A percentile compares a stretch with the other conserved stretches of the same genome.
Evolutionary conservation across 2,888 invertebrate species (phyloP).

Genomic region (Kuschelorhynchus macadamiae): DNA sequence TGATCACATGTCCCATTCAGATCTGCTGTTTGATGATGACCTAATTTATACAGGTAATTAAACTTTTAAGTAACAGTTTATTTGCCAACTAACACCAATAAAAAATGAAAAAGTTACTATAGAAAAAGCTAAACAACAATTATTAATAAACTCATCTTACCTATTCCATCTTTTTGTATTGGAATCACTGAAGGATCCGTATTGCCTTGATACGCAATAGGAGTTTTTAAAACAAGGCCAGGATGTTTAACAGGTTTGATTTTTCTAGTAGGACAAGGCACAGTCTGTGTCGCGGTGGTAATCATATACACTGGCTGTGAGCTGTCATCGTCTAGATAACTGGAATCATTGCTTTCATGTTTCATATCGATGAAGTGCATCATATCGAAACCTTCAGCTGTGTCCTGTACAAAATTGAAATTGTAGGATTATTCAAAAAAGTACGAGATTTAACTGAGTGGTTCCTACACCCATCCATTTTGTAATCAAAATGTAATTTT

Average conservation of each 20-base stretch:
- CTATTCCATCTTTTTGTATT: slow-evolving; percentile 90
- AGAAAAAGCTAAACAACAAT: no score
- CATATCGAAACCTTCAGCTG: slow-evolving; percentile 68
- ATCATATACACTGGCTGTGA: slow-evolving; percentile 68
- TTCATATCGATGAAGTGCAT: slow-evolving; percentile 67
- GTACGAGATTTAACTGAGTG: no score
- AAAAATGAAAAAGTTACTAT: no score
- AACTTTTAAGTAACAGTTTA: no score
- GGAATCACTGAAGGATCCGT: slow-evolving; percentile 90
- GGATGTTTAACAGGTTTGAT: slow-evolving; percentile 83
- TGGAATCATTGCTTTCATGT: slow-evolving; percentile 67
- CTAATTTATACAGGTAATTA: no score
- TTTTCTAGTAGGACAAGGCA: slow-evolving; percentile 73
- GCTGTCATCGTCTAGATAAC: slow-evolving; percentile 70
- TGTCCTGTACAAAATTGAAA: slow-evolving; percentile 58
- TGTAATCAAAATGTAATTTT: no score
- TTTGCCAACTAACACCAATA: no score
- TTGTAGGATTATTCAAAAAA: no score
- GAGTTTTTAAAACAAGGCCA: slow-evolving; percentile 81
- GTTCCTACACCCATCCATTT: no score
- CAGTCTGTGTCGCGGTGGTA: slow-evolving; percentile 73
- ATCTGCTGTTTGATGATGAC: no score
- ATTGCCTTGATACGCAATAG: slow-evolving; percentile 84
- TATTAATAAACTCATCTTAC: no score
- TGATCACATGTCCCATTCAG: no score